phyloP scores from a whole-genome alignment of 2,888 invertebrate genomes.

The Parnassius apollo region DNA sequence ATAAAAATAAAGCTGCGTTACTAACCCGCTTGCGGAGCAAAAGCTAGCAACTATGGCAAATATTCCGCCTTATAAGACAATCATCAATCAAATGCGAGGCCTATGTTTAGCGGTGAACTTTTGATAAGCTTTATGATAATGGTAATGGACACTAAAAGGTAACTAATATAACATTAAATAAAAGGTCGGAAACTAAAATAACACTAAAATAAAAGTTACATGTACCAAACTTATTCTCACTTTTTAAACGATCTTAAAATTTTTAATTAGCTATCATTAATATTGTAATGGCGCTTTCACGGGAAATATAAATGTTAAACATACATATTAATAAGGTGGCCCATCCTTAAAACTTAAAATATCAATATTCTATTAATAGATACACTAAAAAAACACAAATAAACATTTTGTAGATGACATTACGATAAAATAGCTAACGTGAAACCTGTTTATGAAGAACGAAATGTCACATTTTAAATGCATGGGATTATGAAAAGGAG shows the following conservation, averaged over 20 bases:
- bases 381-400: conserved; percentile 5
- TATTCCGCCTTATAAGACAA: too few species aligned
- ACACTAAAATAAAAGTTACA: too few species aligned
- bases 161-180: too few species aligned
- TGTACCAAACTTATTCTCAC: too few species aligned
- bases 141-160: too few species aligned
- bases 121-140: too few species aligned
- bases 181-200: too few species aligned
- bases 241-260: background rate
- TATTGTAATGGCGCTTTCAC: background rate
- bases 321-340: conserved; percentile 4
- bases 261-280: background rate
- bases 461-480: conserved; percentile 13
- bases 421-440: conserved; percentile 6
- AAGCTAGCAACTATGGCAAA: too few species aligned
- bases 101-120: too few species aligned
- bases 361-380: conserved; percentile 1
- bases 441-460: conserved; percentile 10
- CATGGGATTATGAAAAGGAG: background rate
- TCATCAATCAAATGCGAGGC: too few species aligned
- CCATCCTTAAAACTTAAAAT: conserved; percentile 8
- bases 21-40: too few species aligned
- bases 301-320: conserved; percentile 9
- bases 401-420: conserved; percentile 5
- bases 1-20: too few species aligned